A percentile compares a stretch with the other conserved stretches of the same genome.
phyloP scores from a whole-genome alignment of 1,140 invertebrate genomes.

The Diorhabda sublineata region DNA sequence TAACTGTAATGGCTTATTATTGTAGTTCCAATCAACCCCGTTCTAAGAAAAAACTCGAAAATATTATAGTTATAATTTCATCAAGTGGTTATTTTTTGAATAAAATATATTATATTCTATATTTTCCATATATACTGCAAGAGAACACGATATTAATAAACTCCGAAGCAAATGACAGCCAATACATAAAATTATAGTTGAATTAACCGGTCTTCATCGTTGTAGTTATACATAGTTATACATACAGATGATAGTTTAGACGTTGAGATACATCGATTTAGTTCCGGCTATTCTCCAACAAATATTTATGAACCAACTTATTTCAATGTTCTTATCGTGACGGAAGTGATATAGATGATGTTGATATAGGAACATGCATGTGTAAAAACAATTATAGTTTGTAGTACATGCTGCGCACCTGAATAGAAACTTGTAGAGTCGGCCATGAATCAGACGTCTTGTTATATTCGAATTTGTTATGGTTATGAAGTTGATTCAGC shows the following conservation, averaged over 20 bases:
- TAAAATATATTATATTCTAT: no score
- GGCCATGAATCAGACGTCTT: slow-evolving; percentile 20
- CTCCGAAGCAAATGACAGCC: no score
- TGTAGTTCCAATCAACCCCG: no score
- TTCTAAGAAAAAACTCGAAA: no score
- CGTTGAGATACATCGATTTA: slow-evolving; percentile 5
- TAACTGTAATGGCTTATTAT: no score
- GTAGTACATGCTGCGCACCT: slow-evolving; percentile 28
- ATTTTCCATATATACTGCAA: no score
- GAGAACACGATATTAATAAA: no score
- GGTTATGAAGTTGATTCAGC: neutral
- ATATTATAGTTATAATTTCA: no score
- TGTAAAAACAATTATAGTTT: slow-evolving; percentile 38
- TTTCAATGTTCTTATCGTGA: slow-evolving; percentile 33
- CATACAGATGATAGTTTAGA: neutral
- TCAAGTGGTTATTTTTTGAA: no score
- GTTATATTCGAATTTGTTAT: slow-evolving; percentile 16
- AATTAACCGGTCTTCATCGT: no score
- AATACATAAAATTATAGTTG: no score
- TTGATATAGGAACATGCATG: slow-evolving; percentile 36
- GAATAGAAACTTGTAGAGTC: slow-evolving; percentile 20
- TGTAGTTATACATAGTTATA: neutral
- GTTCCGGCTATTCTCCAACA: slow-evolving; percentile 27
- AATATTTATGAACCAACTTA: slow-evolving; percentile 32
- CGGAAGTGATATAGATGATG: slow-evolving; percentile 36